phyloP scores from a whole-genome alignment of 2,797 vertebrate genomes.

The Alca torda region DNA sequence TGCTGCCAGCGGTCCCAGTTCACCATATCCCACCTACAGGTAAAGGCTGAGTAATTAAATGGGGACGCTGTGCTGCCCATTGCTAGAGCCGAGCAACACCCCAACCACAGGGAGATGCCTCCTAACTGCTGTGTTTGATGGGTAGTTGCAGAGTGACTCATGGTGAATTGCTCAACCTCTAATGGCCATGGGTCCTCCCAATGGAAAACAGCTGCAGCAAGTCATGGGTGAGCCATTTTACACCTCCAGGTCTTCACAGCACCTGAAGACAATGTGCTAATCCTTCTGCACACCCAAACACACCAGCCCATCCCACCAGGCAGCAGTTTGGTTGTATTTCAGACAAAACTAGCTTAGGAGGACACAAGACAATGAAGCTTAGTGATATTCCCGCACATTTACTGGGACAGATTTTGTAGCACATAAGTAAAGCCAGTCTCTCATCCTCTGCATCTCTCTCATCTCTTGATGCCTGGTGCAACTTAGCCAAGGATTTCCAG shows the following conservation, averaged over 20 bases:
- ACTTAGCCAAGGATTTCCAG: neutral
- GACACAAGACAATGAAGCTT: neutral
- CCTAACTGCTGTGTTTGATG: neutral
- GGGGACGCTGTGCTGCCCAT: neutral
- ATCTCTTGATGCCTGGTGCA: neutral
- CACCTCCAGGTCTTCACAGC: accelerated
- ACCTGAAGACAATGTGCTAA: neutral
- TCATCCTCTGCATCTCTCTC: neutral
- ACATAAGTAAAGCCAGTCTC: neutral
- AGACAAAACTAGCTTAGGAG: neutral
- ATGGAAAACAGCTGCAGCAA: neutral
- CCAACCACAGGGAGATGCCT: neutral
- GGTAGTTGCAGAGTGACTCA: neutral
- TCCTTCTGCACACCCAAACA: neutral
- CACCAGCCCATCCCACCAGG: too few relatives aligned
- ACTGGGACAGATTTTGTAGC: neutral
- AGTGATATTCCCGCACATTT: neutral
- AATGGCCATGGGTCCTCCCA: neutral
- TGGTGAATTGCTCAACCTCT: neutral
- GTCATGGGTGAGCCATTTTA: accelerated
- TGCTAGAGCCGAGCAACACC: neutral
- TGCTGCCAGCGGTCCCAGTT: neutral
- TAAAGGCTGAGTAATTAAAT: neutral
- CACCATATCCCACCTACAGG: accelerated
- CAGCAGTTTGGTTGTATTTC: neutral